Conservation (phyloP, 2,888 invertebrate genomes). For the Hydrotaea cyrtoneurina region DNA sequence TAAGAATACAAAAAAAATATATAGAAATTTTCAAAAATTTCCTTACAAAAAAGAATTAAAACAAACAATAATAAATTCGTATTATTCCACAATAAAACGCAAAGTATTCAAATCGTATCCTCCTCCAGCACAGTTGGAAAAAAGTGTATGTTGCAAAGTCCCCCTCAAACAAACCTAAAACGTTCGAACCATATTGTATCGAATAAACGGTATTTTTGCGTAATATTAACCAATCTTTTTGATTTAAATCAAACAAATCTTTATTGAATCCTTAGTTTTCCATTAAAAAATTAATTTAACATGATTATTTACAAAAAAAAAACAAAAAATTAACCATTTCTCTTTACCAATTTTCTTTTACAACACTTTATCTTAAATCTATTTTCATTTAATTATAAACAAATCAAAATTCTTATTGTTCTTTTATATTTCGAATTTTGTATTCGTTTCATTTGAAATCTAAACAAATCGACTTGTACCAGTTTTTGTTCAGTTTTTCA, state of each 20-base stretch:
- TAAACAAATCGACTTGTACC: slow-evolving; percentile 56
- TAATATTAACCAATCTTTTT: neutral
- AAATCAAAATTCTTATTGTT: slow-evolving; percentile 37
- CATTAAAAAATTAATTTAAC: no score
- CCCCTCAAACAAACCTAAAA: neutral
- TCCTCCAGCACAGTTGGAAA: slow-evolving; percentile 22
- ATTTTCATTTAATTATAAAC: slow-evolving; percentile 59
- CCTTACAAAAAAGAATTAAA: slow-evolving; percentile 14
- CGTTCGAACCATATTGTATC: slow-evolving; percentile 31
- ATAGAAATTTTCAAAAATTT: slow-evolving; percentile 25
- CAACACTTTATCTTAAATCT: neutral
- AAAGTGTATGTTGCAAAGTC: slow-evolving; percentile 23
- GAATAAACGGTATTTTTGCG: slow-evolving; percentile 31
- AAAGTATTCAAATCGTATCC: slow-evolving; percentile 25
- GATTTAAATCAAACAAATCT: neutral
- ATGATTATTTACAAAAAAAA: neutral
- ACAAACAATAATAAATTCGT: slow-evolving; percentile 11
- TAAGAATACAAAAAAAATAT: slow-evolving; percentile 27
- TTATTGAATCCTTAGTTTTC: neutral
- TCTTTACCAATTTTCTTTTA: neutral
- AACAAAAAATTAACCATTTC: neutral
- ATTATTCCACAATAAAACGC: slow-evolving; percentile 3
- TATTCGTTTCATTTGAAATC: slow-evolving; percentile 39
- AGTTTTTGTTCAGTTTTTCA: slow-evolving; percentile 61
- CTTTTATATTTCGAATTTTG: slow-evolving; percentile 16